These are phyloP conservation scores for Ochropleura leucogaster DNA, from an alignment of 2,888 invertebrate species.

Conservation along the genomic window DNA sequence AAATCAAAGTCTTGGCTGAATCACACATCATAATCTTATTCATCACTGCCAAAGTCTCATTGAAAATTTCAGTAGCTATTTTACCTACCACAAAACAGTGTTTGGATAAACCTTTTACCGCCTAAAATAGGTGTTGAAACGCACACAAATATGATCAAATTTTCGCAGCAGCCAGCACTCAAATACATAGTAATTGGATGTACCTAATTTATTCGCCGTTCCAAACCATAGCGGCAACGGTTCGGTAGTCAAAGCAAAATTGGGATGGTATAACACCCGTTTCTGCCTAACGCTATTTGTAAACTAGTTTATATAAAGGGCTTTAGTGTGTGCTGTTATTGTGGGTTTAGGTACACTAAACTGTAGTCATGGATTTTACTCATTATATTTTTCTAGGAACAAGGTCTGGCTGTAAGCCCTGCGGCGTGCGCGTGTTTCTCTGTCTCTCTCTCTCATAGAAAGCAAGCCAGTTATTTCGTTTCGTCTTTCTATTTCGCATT, in stretches of 20 bases:
- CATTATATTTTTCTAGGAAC: too few species aligned
- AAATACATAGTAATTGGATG: slow-evolving; percentile 62
- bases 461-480: too few species aligned
- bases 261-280: slow-evolving; percentile 40
- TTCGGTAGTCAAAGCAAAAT: slow-evolving; percentile 60
- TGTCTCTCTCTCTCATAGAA: too few species aligned
- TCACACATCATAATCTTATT: too few species aligned
- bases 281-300: slow-evolving; percentile 45
- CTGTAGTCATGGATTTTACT: neutral
- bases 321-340: slow-evolving; percentile 15
- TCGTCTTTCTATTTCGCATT: too few species aligned
- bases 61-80: neutral
- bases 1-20: too few species aligned
- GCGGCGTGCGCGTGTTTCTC: too few species aligned
- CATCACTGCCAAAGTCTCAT: neutral
- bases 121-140: slow-evolving; percentile 25
- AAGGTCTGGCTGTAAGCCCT: too few species aligned
- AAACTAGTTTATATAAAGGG: slow-evolving; percentile 51
- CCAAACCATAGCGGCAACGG: slow-evolving; percentile 46
- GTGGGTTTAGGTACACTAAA: slow-evolving; percentile 1
- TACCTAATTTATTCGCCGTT: slow-evolving; percentile 60
- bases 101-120: slow-evolving; percentile 8
- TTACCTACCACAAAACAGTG: neutral
- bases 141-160: slow-evolving; percentile 55
- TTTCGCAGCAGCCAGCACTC: slow-evolving; percentile 36